These are phyloP conservation scores for Teleogryllus occipitalis DNA, from an alignment of 1,140 invertebrate genomes.

Conservation along the genomic window DNA sequence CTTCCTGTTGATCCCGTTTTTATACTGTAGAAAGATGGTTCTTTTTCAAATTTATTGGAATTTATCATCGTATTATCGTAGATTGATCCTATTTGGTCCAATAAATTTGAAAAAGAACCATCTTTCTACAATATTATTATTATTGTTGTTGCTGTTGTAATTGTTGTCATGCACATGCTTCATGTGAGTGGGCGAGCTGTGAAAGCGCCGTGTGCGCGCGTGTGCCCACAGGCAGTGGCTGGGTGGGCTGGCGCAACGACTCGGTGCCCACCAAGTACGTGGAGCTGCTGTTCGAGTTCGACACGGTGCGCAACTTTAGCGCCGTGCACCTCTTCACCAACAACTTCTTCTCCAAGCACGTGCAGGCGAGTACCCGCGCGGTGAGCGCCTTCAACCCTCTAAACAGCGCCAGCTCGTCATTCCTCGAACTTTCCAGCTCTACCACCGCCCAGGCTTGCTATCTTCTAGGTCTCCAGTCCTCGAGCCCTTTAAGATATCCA, in stretches of 20 bases:
- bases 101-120: background rate
- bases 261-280: conserved; percentile 42
- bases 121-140: background rate
- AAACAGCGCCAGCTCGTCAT: no score
- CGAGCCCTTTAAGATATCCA: no score
- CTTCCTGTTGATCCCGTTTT: no score
- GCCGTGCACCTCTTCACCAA: conserved; percentile 58
- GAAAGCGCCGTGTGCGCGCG: no score
- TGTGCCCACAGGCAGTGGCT: conserved; percentile 52
- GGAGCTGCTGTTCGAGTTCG: conserved; percentile 60
- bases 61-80: no score
- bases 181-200: background rate
- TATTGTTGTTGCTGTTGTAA: background rate
- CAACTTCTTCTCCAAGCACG: conserved; percentile 58
- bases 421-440: no score
- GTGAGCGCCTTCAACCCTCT: background rate
- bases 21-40: no score
- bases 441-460: no score
- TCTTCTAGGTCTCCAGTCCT: no score
- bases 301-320: conserved; percentile 55
- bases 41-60: no score
- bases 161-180: background rate
- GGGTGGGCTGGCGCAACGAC: conserved; percentile 71
- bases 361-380: conserved; percentile 43
- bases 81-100: no score